A percentile compares a stretch with the other conserved stretches of the same genome.
These are phyloP conservation scores for Lepidochitona cinerea DNA, from an alignment of 2,888 invertebrate genomes.

Conservation along the genomic window DNA sequence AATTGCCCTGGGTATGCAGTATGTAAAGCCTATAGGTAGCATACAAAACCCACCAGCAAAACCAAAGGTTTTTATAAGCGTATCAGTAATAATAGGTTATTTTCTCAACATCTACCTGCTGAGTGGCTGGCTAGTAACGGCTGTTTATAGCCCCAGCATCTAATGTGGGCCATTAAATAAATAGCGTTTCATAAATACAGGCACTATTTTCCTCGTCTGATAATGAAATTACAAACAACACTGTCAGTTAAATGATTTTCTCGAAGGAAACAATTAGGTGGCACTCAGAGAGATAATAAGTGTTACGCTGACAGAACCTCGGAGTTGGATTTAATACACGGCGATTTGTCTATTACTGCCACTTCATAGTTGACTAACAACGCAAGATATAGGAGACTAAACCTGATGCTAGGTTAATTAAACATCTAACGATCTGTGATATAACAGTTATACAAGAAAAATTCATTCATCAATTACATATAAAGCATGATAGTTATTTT, in stretches of 20 bases:
- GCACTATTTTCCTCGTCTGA: background rate
- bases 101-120: no score
- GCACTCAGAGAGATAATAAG: background rate
- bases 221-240: background rate
- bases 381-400: no score
- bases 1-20: background rate
- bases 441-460: no score
- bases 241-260: background rate
- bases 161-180: conserved; percentile 1
- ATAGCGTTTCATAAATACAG: background rate
- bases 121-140: no score
- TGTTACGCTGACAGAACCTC: background rate
- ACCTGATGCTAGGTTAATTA: no score
- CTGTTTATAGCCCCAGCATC: background rate
- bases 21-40: no score
- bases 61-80: no score
- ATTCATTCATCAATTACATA: no score
- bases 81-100: no score
- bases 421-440: no score
- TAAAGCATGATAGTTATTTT: no score
- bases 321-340: background rate
- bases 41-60: no score
- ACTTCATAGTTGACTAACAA: background rate
- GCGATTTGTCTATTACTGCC: background rate
- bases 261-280: background rate